Evolutionary conservation across 2,113 vertebrate genomes (phyloP).

Genomic region (Nothobranchius kuhntae): DNA sequence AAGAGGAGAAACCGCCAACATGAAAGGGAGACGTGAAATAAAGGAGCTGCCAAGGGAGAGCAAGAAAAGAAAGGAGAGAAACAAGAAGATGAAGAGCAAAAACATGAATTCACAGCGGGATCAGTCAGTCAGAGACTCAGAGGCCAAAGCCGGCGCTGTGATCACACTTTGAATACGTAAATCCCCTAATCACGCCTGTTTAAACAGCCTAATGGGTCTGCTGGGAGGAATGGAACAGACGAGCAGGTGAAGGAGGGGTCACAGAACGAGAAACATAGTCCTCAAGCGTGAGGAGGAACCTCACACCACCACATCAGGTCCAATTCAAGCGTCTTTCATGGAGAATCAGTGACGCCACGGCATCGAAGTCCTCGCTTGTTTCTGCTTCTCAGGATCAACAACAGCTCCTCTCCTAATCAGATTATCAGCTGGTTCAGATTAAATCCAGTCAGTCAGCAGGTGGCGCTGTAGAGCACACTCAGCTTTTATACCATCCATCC

Average conservation of each 20-base stretch:
- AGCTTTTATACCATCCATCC: no score
- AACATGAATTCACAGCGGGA: constrained; percentile 46
- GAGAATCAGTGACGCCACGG: no score
- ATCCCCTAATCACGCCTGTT: constrained; percentile 61
- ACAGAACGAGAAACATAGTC: neutral
- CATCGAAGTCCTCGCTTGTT: no score
- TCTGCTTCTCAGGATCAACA: no score
- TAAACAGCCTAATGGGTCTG: constrained; percentile 65
- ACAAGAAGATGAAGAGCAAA: constrained; percentile 36
- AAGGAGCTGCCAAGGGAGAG: neutral
- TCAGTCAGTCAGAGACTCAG: constrained; percentile 42
- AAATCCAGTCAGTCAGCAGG: no score
- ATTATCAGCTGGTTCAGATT: no score
- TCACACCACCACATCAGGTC: neutral
- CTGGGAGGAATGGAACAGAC: constrained; percentile 17
- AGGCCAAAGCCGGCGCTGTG: constrained; percentile 21
- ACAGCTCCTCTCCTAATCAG: no score
- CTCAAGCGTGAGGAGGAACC: no score
- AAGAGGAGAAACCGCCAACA: constrained; percentile 4
- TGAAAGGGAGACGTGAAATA: constrained; percentile 16
- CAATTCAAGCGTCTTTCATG: no score
- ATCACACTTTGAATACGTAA: constrained; percentile 61
- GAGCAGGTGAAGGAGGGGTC: constrained; percentile 16
- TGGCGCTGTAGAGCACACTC: no score
- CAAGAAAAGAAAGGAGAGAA: neutral